Evolutionary conservation across 1,140 invertebrate genomes (phyloP).

Genomic region (Sweltsa coloradensis): DNA sequence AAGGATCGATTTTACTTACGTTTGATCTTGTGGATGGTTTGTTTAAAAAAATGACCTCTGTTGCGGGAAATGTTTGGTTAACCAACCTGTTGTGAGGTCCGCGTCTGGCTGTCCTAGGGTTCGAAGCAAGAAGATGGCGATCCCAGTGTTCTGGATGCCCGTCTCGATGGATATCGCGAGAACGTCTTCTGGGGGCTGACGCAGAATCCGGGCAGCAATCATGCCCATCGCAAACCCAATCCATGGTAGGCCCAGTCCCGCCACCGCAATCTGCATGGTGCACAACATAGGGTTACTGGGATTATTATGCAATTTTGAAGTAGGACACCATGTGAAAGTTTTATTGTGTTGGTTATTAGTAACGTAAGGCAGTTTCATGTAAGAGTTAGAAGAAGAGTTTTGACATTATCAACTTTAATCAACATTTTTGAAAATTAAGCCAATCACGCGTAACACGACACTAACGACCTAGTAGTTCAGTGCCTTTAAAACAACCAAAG

Average conservation of each 20-base stretch:
- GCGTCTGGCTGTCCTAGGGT: conserved; percentile 56
- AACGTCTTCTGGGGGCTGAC: conserved; percentile 49
- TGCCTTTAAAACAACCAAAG: no score
- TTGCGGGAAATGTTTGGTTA: not conserved
- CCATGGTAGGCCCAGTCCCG: conserved; percentile 76
- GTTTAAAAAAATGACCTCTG: not conserved
- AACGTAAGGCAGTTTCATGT: no score
- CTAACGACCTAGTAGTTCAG: no score
- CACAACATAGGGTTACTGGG: no score
- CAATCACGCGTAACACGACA: no score
- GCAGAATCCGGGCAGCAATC: conserved; percentile 39
- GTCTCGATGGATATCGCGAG: conserved; percentile 87
- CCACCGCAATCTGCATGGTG: conserved; percentile 66
- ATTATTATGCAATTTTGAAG: no score
- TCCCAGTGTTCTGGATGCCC: conserved; percentile 90
- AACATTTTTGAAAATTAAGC: no score
- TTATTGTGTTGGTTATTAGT: no score
- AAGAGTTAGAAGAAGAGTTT: no score
- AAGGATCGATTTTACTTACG: no score
- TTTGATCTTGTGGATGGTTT: not conserved
- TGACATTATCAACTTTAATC: no score
- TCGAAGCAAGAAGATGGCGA: conserved; percentile 72
- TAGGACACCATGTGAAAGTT: no score
- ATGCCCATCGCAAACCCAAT: conserved; percentile 72
- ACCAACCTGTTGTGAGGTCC: conserved; percentile 68